These are phyloP conservation scores for Bufotes viridis DNA, from an alignment of 2,797 vertebrate species.

Conservation along the genomic window DNA sequence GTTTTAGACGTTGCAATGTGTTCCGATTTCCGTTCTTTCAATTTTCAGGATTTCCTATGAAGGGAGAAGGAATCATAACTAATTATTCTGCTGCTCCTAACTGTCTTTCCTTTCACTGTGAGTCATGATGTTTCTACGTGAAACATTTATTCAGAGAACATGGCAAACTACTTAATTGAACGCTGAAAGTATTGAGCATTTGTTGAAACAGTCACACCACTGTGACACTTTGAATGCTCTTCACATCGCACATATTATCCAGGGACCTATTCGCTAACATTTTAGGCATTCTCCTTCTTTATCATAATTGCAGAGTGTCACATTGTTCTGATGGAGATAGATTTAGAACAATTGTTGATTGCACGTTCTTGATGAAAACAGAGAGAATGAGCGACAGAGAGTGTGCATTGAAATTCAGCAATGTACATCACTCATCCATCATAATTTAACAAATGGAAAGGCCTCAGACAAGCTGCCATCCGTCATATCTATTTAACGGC, in stretches of 20 bases:
- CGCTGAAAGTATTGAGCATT: constrained; percentile 3
- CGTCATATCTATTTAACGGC: constrained; percentile 78
- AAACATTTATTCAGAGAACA: constrained; percentile 55
- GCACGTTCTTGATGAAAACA: constrained; percentile 77
- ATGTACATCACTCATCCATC: constrained; percentile 82
- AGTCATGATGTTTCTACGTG: constrained; percentile 33
- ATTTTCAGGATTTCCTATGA: constrained; percentile 45
- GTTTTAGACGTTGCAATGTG: constrained; percentile 11
- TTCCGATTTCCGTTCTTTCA: constrained; percentile 29
- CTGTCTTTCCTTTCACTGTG: constrained; percentile 52
- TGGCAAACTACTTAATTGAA: constrained; percentile 54
- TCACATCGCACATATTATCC: constrained; percentile 28
- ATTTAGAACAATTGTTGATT: constrained; percentile 78
- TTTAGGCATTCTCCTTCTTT: constrained; percentile 73
- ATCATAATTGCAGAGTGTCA: constrained; percentile 78
- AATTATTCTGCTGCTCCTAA: constrained; percentile 59
- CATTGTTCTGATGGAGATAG: constrained; percentile 76
- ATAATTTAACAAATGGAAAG: constrained; percentile 82
- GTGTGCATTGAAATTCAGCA: constrained; percentile 72
- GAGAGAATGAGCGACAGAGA: constrained; percentile 72
- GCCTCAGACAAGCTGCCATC: constrained; percentile 82
- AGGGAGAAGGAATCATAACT: constrained; percentile 48
- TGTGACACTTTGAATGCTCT: constrained; percentile 55
- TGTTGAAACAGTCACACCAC: constrained; percentile 58
- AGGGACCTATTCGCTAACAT: constrained; percentile 66